phyloP scores from a whole-genome alignment of 2,888 invertebrate genomes.

The Xylota sylvarum region DNA sequence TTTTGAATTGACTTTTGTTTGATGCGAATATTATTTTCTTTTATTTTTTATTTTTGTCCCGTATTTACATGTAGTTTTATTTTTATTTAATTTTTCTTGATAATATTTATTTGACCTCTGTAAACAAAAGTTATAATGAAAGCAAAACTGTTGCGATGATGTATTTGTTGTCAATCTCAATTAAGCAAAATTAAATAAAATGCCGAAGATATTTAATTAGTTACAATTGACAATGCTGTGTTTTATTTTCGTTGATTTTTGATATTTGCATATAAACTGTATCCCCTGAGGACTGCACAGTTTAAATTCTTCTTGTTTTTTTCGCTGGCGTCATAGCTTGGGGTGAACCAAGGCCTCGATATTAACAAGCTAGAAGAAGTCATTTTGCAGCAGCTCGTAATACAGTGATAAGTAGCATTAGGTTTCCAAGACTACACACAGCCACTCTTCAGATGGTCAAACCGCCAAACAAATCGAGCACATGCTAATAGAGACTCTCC shows the following conservation, averaged over 20 bases:
- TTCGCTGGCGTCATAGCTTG: too few species aligned
- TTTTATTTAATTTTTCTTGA: conserved; percentile 39
- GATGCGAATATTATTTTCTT: conserved; percentile 43
- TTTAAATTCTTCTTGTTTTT: too few species aligned
- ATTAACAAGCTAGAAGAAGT: too few species aligned
- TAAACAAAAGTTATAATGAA: conserved; percentile 20
- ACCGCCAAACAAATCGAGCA: too few species aligned
- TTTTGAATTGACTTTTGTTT: conserved; percentile 24
- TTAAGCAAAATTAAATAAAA: conserved; percentile 35
- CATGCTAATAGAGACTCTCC: too few species aligned
- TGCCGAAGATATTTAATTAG: conserved; percentile 44
- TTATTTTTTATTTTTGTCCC: not conserved
- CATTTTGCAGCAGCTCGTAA: too few species aligned
- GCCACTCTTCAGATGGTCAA: too few species aligned
- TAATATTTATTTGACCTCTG: conserved; percentile 52
- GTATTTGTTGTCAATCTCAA: conserved; percentile 36
- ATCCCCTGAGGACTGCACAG: too few species aligned
- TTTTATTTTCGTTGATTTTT: not conserved
- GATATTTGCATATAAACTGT: too few species aligned
- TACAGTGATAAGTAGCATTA: too few species aligned
- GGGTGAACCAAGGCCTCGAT: too few species aligned
- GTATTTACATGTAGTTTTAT: conserved; percentile 35
- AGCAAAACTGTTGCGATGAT: conserved; percentile 11
- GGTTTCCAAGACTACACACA: too few species aligned
- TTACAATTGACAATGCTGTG: not conserved